phyloP scores from a whole-genome alignment of 1,140 invertebrate species.

The Nasonia vitripennis region DNA sequence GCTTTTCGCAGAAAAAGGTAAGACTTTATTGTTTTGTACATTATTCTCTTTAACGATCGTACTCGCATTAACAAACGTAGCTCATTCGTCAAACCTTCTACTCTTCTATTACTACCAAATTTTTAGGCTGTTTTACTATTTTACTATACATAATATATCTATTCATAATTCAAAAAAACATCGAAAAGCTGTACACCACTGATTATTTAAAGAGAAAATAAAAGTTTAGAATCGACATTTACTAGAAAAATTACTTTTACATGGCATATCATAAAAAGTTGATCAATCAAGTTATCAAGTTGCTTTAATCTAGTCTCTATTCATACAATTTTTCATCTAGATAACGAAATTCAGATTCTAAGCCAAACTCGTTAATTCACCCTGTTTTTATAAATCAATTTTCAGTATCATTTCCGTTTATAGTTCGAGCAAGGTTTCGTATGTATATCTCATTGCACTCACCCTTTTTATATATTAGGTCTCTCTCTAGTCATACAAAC shows the following conservation, averaged over 20 bases:
- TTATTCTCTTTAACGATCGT: constrained; percentile 39
- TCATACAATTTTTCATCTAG: constrained; percentile 8
- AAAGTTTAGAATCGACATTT: constrained; percentile 23
- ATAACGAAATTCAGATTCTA: background rate
- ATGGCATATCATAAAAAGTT: constrained; percentile 20
- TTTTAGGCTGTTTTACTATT: constrained; percentile 17
- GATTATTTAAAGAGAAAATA: constrained; percentile 14
- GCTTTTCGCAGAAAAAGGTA: constrained; percentile 48
- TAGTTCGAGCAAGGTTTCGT: background rate
- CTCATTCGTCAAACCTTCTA: constrained; percentile 29
- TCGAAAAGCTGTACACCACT: constrained; percentile 48
- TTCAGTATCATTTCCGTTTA: constrained; percentile 6
- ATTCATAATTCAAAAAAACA: constrained; percentile 33
- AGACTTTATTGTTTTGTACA: constrained; percentile 51
- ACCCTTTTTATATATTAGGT: constrained; percentile 25
- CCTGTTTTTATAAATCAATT: constrained; percentile 23
- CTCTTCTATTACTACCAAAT: constrained; percentile 13
- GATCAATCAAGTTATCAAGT: constrained; percentile 30
- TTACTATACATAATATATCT: background rate
- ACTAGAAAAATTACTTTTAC: constrained; percentile 21
- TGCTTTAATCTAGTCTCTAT: constrained; percentile 2
- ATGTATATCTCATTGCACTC: constrained; percentile 39
- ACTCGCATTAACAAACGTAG: constrained; percentile 29
- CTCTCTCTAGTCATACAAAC: constrained; percentile 29
- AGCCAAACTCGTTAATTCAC: constrained; percentile 9